Base-by-base conservation (phyloP, 2,888 invertebrate genomes). In the Drosophila quinaria region DNA sequence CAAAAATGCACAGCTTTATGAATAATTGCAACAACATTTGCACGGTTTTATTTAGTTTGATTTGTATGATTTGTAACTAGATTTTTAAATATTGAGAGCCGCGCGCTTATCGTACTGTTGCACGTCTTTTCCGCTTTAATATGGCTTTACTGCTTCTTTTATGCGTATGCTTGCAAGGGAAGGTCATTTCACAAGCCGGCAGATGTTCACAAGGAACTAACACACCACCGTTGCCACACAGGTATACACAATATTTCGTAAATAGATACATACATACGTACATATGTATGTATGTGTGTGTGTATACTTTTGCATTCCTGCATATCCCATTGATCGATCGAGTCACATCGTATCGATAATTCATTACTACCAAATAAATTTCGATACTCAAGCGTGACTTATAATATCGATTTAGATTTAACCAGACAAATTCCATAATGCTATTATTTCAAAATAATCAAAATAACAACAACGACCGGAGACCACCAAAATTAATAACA, bases 161-260 rank as follows among this genome's bases (percentile, higher is more conserved):
- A 50, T 56, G 50, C 56, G 58, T 60, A 56, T 60, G 56, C 44
- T 61, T 64, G 59, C 56, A 69, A 49, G 63, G 78, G 60, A 64
- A 60, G 69, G 56, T 69, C 79, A 76, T 76, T 78, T 74, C 64
- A 69, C 63, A 78, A 78, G 70, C 75, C 75, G 75, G 75, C 75
- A 76, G 75, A 76, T 76, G 75, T 76, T 76, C 64, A 56, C 29
- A 52, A 64, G 64, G 59, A 69, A 58, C 63, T 47, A 66, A 78
- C 75, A 69, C 75, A 76, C 75, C 75, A 76, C 78, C 74, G 69
- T 75, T 78, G 69, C 22, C 10, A 69, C 44, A 17, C 78, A 74
- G 75, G 79, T 76, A 76, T 69, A 78, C 63, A 78, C 69, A 74
- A 55, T 37, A 58, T 41, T 64, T 47, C 46, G 41, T 25, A 62